Conservation (phyloP, 2,797 vertebrate species). For the Pyrocephalus nanus region DNA sequence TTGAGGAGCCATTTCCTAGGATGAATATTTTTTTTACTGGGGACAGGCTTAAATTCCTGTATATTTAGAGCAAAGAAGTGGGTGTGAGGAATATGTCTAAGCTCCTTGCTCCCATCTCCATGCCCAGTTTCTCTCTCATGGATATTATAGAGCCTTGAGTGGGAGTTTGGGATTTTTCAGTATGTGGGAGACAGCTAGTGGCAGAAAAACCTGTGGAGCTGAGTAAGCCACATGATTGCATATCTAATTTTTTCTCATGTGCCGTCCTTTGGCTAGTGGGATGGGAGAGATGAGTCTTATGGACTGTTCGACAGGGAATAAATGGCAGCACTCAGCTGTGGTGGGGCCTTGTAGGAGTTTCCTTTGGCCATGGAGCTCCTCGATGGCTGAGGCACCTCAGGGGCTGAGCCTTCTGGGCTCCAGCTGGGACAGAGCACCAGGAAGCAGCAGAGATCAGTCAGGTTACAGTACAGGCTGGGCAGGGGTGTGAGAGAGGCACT, state of each 20-base stretch:
- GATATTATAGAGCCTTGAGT: neutral
- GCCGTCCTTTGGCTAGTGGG: neutral
- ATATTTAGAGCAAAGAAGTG: conserved; percentile 28
- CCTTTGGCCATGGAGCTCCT: neutral
- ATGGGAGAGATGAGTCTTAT: neutral
- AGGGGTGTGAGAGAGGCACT: fast-evolving
- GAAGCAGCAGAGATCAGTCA: fast-evolving
- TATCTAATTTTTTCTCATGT: neutral
- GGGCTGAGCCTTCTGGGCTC: neutral
- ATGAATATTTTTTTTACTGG: neutral
- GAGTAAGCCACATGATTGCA: neutral
- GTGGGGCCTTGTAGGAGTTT: too few relatives aligned
- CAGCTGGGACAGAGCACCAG: neutral
- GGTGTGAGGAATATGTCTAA: conserved; percentile 18
- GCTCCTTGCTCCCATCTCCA: neutral
- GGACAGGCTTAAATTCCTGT: conserved; percentile 3
- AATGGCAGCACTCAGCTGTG: fast-evolving
- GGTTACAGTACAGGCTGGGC: neutral
- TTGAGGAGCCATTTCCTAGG: neutral
- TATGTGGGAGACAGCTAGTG: neutral
- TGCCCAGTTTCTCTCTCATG: conserved; percentile 5
- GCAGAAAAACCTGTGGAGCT: neutral
- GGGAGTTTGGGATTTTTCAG: conserved; percentile 29
- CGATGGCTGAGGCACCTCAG: fast-evolving
- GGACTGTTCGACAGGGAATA: fast-evolving